A percentile compares a stretch with the other conserved stretches of the same genome.
Conservation (phyloP, 1,140 invertebrate genomes). For the Platyscapa corneri region DNA sequence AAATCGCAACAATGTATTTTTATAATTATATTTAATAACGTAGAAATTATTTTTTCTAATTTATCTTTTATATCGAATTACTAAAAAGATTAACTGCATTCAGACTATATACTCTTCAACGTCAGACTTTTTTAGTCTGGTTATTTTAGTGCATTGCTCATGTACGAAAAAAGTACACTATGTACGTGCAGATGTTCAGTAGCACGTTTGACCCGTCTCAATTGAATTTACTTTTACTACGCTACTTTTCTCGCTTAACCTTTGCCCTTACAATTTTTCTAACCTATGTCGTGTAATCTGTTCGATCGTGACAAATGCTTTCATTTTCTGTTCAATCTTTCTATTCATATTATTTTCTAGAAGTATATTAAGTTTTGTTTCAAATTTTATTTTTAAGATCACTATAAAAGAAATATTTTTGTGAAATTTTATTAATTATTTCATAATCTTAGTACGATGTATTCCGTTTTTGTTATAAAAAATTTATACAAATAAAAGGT, state of each 20-base stretch:
- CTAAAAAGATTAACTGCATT: background rate
- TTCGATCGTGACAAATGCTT: constrained; percentile 24
- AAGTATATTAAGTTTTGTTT: no score
- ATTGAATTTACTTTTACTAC: constrained; percentile 49
- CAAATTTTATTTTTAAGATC: no score
- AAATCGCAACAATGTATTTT: no score
- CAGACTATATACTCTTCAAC: background rate
- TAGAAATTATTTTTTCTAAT: no score
- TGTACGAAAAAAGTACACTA: background rate
- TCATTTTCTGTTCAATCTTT: constrained; percentile 26
- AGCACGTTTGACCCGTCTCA: background rate
- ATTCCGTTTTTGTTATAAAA: no score
- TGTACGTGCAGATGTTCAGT: background rate
- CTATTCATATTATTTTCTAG: no score
- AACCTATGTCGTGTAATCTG: constrained; percentile 29
- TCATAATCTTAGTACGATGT: no score
- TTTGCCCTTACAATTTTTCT: constrained; percentile 15
- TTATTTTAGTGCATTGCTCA: background rate
- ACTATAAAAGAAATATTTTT: no score
- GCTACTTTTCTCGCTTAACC: constrained; percentile 39
- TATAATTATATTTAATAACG: no score
- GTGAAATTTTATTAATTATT: no score
- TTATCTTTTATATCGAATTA: no score
- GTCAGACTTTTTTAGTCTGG: background rate
- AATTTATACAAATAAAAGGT: no score